These are phyloP conservation scores for Emydoidea blandingii DNA, from an alignment of 2,797 vertebrate genomes.

Conservation along the genomic window DNA sequence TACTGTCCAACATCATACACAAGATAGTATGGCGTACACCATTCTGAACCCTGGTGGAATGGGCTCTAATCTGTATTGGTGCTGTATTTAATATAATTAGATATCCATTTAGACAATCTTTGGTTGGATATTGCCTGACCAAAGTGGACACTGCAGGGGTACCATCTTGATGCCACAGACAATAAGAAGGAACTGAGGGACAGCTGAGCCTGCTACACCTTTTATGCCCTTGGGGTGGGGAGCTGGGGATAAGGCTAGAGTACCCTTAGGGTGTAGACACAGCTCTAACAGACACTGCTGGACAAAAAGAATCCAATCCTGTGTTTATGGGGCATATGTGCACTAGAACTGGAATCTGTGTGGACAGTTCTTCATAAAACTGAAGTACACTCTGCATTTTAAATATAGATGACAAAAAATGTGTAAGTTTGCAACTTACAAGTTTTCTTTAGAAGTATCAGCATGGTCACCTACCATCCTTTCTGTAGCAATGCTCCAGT, in stretches of 20 bases:
- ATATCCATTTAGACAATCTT: not conserved
- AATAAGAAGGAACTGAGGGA: not conserved
- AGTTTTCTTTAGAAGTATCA: not conserved
- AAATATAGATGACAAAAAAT: fast-evolving
- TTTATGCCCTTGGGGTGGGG: not conserved
- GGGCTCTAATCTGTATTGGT: too few species aligned
- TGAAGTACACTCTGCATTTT: not conserved
- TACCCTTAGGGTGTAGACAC: fast-evolving
- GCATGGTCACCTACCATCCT: slow-evolving; percentile 85
- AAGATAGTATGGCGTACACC: not conserved
- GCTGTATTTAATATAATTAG: too few species aligned
- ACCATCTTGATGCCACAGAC: fast-evolving
- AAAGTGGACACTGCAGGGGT: not conserved
- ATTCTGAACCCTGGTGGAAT: too few species aligned
- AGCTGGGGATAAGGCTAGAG: not conserved
- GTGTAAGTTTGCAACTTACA: not conserved
- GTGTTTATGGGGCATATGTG: not conserved
- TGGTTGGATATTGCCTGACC: not conserved
- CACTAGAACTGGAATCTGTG: not conserved
- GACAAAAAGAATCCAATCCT: not conserved
- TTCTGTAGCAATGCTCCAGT: slow-evolving; percentile 95
- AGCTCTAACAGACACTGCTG: not conserved
- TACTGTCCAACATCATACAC: not conserved
- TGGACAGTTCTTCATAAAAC: not conserved
- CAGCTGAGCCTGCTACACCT: not conserved